Evolutionary conservation across 1,140 invertebrate genomes (phyloP).

Genomic region (Oncopodura yosiiana): DNA sequence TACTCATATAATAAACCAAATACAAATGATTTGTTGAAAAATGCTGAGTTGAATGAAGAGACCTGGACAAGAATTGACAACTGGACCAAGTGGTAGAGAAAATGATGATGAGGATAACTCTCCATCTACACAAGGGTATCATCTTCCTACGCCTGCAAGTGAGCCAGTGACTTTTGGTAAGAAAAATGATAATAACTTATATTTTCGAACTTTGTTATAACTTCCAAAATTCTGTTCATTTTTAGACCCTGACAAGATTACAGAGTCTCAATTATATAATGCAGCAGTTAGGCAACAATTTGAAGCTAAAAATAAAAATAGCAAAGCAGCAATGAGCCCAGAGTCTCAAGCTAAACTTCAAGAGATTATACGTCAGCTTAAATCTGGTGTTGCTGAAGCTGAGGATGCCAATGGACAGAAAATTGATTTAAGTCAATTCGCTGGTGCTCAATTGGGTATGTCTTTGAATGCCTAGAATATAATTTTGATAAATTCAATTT

Average conservation of each 20-base stretch:
- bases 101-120: not conserved
- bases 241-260: slow-evolving; percentile 10
- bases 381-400: slow-evolving; percentile 13
- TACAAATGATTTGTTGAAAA: no score
- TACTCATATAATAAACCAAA: no score
- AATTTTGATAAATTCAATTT: no score
- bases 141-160: not conserved
- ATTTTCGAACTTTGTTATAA: slow-evolving; percentile 6
- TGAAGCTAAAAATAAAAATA: slow-evolving; percentile 1
- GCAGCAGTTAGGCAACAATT: slow-evolving; percentile 13
- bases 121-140: not conserved
- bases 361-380: slow-evolving; percentile 10
- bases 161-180: no score
- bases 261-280: slow-evolving; percentile 18
- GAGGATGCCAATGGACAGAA: slow-evolving; percentile 14
- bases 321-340: not conserved
- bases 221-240: no score
- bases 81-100: not conserved
- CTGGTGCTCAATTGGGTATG: no score
- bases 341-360: slow-evolving; percentile 15
- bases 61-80: not conserved
- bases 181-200: not conserved
- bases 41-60: no score
- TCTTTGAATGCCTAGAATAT: no score
- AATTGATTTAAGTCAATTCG: slow-evolving; percentile 13